Percentiles rank a stretch among this genome's conserved stretches.
These are phyloP conservation scores for Zoanthus sociatus DNA, from an alignment of 92 coral and sea anemone genomes.

Conservation along the genomic window DNA sequence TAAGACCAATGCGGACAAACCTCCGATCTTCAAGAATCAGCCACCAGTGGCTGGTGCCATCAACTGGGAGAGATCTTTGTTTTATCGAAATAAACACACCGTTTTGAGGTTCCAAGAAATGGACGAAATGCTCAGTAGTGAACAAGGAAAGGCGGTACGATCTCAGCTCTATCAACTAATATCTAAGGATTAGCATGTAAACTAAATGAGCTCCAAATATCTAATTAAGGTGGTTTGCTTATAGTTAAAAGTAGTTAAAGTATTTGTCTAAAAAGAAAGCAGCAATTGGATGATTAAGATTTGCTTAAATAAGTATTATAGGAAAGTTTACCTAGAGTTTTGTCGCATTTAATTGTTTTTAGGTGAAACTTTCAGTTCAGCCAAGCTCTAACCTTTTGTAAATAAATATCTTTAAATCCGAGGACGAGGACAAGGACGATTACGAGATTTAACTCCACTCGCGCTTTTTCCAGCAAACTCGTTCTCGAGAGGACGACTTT, in stretches of 20 bases:
- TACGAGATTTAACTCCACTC: too few species aligned
- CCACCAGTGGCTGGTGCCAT: constrained; percentile 99
- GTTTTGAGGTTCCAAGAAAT: constrained; percentile 97
- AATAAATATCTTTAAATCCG: too few species aligned
- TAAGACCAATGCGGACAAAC: constrained; percentile 87
- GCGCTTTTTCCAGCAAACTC: too few species aligned
- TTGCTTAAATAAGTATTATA: not conserved
- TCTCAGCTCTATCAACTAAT: not conserved
- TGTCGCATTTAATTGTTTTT: not conserved
- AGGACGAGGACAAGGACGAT: too few species aligned
- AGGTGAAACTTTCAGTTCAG: not conserved
- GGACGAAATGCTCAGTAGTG: constrained; percentile 98
- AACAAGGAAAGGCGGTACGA: constrained; percentile 94
- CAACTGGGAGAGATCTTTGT: constrained; percentile 98
- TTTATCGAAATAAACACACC: constrained; percentile 93
- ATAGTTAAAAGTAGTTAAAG: too few species aligned
- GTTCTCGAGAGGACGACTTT: too few species aligned
- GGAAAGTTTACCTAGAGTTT: not conserved
- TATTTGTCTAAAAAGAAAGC: too few species aligned
- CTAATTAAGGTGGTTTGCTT: too few species aligned
- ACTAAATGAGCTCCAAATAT: not conserved
- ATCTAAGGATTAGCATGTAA: not conserved
- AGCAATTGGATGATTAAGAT: not conserved
- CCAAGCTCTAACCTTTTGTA: too few species aligned
- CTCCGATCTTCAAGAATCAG: constrained; percentile 97